Base-by-base conservation (phyloP, 2,888 invertebrate species). In the Chrysodeixis includens region DNA sequence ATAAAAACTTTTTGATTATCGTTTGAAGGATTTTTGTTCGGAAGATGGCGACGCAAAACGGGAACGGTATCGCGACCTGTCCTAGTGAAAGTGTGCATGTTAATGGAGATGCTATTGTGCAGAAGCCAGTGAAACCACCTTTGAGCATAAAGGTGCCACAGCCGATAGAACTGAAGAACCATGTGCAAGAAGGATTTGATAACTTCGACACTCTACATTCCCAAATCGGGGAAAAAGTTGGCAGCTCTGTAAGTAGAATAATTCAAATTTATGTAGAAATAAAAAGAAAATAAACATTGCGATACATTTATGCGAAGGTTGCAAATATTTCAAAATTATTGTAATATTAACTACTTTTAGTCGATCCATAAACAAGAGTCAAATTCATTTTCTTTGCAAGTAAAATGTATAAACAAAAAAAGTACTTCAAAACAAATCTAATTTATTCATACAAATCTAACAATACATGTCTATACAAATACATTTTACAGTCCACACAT, bases 101-200 rank as follows among this genome's bases (percentile, higher is more conserved):
- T 35, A 87, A 85, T 9, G 81, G 75, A 69, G 80, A 79, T 73
- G 84, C 86, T 56, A 78, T 78, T 71, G 74, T 74, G 35, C 83
- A 88, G 10, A 91, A 87, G 62, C 63, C 82, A 63, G 86, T 82
- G 73, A 94, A 92, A 72, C 87, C 90, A 2, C 88, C 88, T 55
- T 85, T 94, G 52, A 88, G 89, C 20, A 82, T 95, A 7, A 93
- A 92, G 85, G 90, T 94, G 71, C 88, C 91, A n/a, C 92, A 90
- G 46, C 92, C 94, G 5, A 83, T 94, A 61, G 88, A 86, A 71
- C 78, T 95, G 82, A 90, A 88, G 77, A 93, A 94, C 68, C 88
- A 90, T 73, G 66, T 88, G 18, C 79, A 81, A 51, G 75, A 81
- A 9, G 89, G 88, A 55, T 75, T 66, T 18, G 92, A 93, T 72